phyloP scores from a whole-genome alignment of 2,797 vertebrate species.

The Neopelma chrysocephalum region DNA sequence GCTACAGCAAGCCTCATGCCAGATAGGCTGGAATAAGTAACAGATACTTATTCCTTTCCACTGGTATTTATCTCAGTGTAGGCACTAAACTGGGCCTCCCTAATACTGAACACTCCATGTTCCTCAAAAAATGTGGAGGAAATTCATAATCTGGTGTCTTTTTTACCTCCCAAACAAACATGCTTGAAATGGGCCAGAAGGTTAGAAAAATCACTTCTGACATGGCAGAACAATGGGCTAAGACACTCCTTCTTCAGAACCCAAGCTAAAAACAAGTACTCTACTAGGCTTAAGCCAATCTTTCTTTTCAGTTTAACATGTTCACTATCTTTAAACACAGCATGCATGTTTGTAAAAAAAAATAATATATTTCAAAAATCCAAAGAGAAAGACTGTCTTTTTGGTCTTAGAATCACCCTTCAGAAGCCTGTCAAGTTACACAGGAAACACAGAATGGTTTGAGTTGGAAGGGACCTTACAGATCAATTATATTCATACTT shows the following conservation, averaged over 20 bases:
- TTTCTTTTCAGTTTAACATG: neutral
- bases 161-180: neutral
- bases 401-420: neutral
- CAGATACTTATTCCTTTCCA: neutral
- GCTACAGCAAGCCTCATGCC: neutral
- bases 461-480: neutral
- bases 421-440: neutral
- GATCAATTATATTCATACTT: neutral
- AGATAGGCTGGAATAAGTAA: neutral
- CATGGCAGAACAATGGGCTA: neutral
- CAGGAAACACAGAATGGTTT: neutral
- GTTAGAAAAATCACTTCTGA: neutral
- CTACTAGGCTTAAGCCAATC: neutral
- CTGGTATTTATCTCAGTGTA: neutral
- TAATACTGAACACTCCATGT: neutral
- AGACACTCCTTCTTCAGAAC: neutral
- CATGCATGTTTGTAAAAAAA: neutral
- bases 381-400: neutral
- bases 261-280: neutral
- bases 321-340: neutral
- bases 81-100: neutral
- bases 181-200: neutral
- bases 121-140: neutral
- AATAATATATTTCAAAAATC: neutral
- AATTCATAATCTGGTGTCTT: neutral